Evolutionary conservation across 2,888 invertebrate genomes (phyloP).

Genomic region (Troglohyphantes excavatus): DNA sequence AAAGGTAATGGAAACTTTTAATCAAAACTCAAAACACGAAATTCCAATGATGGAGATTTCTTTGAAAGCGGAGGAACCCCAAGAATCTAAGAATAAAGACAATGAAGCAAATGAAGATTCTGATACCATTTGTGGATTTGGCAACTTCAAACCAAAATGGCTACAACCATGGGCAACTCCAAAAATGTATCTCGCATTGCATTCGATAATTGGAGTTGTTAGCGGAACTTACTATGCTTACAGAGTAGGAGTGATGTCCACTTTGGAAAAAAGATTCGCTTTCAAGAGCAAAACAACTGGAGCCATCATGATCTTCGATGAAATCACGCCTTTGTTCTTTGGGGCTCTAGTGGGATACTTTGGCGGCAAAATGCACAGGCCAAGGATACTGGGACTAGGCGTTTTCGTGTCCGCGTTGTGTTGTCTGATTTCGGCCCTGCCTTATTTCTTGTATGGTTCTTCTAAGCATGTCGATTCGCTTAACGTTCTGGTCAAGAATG

Average conservation of each 20-base stretch:
- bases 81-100: not conserved
- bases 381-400: constrained; percentile 71
- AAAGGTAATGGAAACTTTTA: not conserved
- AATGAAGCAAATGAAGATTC: not conserved
- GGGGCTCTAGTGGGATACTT: constrained; percentile 77
- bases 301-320: constrained; percentile 78
- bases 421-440: constrained; percentile 73
- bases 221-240: constrained; percentile 79
- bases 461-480: not conserved
- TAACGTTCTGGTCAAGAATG: not conserved
- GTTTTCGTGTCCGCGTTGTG: constrained; percentile 59
- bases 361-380: constrained; percentile 75
- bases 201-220: constrained; percentile 74
- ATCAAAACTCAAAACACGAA: not conserved
- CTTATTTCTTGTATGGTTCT: constrained; percentile 79
- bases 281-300: constrained; percentile 79
- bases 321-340: constrained; percentile 62
- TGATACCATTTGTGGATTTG: constrained; percentile 78
- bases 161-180: constrained; percentile 79
- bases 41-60: not conserved
- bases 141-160: constrained; percentile 79
- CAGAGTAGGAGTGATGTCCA: constrained; percentile 73
- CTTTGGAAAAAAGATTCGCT: constrained; percentile 79
- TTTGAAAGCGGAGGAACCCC: not conserved
- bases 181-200: constrained; percentile 64